These are phyloP conservation scores for Euspilapteryx auroguttella DNA, from an alignment of 2,888 invertebrate genomes.

Conservation along the genomic window DNA sequence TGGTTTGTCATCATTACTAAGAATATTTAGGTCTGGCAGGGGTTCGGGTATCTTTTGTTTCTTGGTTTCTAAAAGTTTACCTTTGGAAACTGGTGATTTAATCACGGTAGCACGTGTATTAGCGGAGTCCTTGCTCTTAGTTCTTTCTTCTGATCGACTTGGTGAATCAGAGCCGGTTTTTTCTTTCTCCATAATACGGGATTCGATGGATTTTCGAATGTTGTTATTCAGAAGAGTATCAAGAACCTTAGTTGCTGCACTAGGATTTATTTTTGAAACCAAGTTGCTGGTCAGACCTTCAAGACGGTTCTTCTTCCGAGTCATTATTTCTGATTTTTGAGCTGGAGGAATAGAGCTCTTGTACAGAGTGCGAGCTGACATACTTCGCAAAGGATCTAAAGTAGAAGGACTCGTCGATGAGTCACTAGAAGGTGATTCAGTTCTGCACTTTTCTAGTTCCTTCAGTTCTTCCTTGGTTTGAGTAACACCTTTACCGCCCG, in stretches of 20 bases:
- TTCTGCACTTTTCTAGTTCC: background rate
- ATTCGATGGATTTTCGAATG: slow-evolving; percentile 52
- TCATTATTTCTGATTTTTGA: slow-evolving; percentile 60
- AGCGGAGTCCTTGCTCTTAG: slow-evolving; percentile 24
- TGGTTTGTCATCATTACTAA: slow-evolving; percentile 54
- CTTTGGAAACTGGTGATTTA: slow-evolving; percentile 58
- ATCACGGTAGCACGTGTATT: slow-evolving; percentile 56
- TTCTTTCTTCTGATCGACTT: slow-evolving; percentile 30
- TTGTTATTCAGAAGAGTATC: slow-evolving; percentile 53
- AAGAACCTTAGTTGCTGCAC: slow-evolving; percentile 52
- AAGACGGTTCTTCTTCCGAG: slow-evolving; percentile 64
- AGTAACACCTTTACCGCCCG: slow-evolving; percentile 18
- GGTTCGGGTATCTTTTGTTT: slow-evolving; percentile 30
- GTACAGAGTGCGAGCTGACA: slow-evolving; percentile 49
- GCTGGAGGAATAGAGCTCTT: slow-evolving; percentile 49
- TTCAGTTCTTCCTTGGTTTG: background rate
- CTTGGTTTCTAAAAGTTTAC: slow-evolving; percentile 45
- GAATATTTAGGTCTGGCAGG: slow-evolving; percentile 20
- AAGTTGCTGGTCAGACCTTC: slow-evolving; percentile 64
- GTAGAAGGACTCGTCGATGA: slow-evolving; percentile 17
- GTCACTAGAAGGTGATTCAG: slow-evolving; percentile 6
- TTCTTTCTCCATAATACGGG: slow-evolving; percentile 47
- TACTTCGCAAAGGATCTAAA: slow-evolving; percentile 42
- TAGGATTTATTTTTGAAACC: slow-evolving; percentile 63
- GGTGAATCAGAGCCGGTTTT: slow-evolving; percentile 22